Percentiles rank a stretch among this genome's conserved stretches.
phyloP scores from a whole-genome alignment of 2,888 invertebrate genomes.

The Teleiodes luculella region DNA sequence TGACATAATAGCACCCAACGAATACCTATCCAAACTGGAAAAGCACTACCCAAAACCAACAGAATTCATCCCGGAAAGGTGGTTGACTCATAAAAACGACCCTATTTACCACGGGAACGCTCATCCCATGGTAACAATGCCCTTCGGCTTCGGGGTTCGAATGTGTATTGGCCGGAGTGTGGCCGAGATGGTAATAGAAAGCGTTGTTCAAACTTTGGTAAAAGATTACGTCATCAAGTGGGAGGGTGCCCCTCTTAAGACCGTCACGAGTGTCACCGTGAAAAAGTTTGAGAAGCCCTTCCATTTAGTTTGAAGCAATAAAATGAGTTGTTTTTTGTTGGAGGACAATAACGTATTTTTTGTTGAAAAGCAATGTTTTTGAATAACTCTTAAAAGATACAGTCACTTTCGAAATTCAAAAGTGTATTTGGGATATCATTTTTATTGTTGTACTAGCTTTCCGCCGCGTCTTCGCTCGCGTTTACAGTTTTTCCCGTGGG shows the following conservation, averaged over 20 bases:
- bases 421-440: too few species aligned
- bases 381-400: too few species aligned
- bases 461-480: too few species aligned
- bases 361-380: too few species aligned
- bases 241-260: slow-evolving; percentile 58
- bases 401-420: too few species aligned
- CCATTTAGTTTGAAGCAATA: slow-evolving; percentile 43
- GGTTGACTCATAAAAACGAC: slow-evolving; percentile 77
- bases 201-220: slow-evolving; percentile 58
- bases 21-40: slow-evolving; percentile 78
- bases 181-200: slow-evolving; percentile 84
- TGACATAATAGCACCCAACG: slow-evolving; percentile 86
- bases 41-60: slow-evolving; percentile 77
- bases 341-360: too few species aligned
- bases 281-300: slow-evolving; percentile 56
- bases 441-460: too few species aligned
- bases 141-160: slow-evolving; percentile 84
- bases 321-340: too few species aligned
- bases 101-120: slow-evolving; percentile 65
- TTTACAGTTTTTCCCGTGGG: too few species aligned
- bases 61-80: slow-evolving; percentile 82
- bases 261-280: slow-evolving; percentile 43
- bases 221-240: slow-evolving; percentile 48
- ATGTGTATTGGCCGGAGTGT: slow-evolving; percentile 84
- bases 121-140: slow-evolving; percentile 80